Percentiles rank a stretch among this genome's conserved stretches.
Evolutionary conservation across 2,888 invertebrate genomes (phyloP).

Genomic region (Gryllus longicercus): DNA sequence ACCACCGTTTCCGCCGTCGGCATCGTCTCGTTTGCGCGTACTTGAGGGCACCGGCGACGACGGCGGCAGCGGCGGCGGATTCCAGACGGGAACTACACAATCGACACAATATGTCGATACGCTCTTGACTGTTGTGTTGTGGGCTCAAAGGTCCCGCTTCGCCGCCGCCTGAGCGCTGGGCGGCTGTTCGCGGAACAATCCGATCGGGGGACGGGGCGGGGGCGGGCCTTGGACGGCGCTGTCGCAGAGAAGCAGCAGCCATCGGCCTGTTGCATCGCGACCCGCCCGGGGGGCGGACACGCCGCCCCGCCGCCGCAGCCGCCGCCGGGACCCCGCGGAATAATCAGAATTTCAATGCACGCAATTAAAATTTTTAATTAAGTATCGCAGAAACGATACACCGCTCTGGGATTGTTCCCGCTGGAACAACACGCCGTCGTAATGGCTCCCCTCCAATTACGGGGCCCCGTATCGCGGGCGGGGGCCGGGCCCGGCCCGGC

Average conservation of each 20-base stretch:
- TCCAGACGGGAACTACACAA: neutral
- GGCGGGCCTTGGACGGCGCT: too few relatives aligned
- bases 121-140: neutral
- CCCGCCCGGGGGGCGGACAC: too few relatives aligned
- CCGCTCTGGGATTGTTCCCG: neutral
- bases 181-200: neutral
- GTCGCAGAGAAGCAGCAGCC: too few relatives aligned
- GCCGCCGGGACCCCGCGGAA: neutral
- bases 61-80: neutral
- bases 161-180: neutral
- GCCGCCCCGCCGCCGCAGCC: neutral
- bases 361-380: conserved; percentile 2
- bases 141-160: neutral
- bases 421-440: conserved; percentile 17
- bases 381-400: conserved; percentile 17
- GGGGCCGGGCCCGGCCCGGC: neutral
- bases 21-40: too few relatives aligned
- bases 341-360: conserved; percentile 17
- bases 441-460: conserved; percentile 17
- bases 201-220: neutral
- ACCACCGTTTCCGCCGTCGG: too few relatives aligned
- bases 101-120: neutral
- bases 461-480: neutral
- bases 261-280: too few relatives aligned
- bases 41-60: too few relatives aligned